Evolutionary conservation across 2,113 vertebrate species (phyloP).

Genomic region (Nycticebus coucang): DNA sequence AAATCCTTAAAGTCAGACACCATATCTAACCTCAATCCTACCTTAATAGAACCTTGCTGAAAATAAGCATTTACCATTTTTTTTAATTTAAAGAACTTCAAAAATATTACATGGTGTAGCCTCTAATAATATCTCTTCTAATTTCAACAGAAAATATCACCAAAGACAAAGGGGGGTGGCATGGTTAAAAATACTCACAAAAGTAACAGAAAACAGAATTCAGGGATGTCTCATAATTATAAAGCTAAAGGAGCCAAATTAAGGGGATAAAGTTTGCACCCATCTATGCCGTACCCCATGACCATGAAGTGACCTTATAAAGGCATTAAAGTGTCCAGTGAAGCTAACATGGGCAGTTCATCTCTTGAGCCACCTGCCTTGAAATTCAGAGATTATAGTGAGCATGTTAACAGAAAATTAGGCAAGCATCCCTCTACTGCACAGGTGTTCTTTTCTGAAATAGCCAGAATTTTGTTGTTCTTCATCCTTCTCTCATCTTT

Average conservation of each 20-base stretch:
- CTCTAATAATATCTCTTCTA: not conserved
- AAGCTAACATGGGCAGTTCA: not conserved
- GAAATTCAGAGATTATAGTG: not conserved
- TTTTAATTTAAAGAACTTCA: not conserved
- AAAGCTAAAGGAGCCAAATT: not conserved
- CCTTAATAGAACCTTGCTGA: not conserved
- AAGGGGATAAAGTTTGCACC: not conserved
- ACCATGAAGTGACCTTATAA: not conserved
- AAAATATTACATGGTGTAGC: not conserved
- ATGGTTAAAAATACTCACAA: not conserved
- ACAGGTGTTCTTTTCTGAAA: not conserved
- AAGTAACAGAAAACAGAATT: not conserved
- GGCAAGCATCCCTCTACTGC: not conserved
- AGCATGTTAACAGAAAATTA: not conserved
- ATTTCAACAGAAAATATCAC: not conserved
- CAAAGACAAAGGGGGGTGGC: not conserved
- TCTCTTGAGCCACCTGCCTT: not conserved
- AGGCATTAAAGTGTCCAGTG: not conserved
- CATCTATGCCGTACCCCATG: not conserved
- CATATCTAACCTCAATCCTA: not conserved
- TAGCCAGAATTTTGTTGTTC: not conserved
- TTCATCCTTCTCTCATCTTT: not conserved
- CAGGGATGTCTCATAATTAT: not conserved
- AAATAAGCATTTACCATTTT: not conserved
- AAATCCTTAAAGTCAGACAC: constrained; percentile 12